These are phyloP conservation scores for Agrenia bidenticulata DNA, from an alignment of 2,888 invertebrate genomes.

Conservation along the genomic window DNA sequence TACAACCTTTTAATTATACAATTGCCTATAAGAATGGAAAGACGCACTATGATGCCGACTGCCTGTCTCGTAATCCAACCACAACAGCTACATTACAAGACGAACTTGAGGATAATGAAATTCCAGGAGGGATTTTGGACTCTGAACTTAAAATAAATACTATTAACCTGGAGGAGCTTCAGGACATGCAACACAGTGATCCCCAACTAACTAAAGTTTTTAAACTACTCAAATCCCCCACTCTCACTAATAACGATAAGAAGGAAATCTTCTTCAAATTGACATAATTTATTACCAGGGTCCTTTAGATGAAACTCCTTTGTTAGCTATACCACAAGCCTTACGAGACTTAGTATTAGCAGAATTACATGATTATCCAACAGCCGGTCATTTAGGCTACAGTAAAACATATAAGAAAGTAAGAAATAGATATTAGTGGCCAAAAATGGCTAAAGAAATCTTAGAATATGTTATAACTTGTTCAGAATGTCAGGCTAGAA, in stretches of 20 bases:
- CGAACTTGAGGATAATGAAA: background rate
- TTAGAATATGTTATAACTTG: slow-evolving; percentile 28
- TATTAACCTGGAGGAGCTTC: background rate
- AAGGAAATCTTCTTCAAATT: slow-evolving; percentile 6
- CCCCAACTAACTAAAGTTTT: background rate
- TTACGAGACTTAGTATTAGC: slow-evolving; percentile 37
- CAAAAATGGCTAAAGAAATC: slow-evolving; percentile 24
- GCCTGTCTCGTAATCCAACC: slow-evolving; percentile 4
- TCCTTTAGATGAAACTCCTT: background rate
- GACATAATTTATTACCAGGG: background rate
- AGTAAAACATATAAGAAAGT: slow-evolving; percentile 25
- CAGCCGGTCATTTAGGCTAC: slow-evolving; percentile 32
- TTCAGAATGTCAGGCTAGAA: slow-evolving; percentile 26
- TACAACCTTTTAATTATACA: slow-evolving; percentile 21
- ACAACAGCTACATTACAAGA: background rate
- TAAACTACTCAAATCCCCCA: background rate
- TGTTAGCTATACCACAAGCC: slow-evolving; percentile 26
- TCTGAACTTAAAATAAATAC: background rate
- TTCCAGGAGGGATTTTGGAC: background rate
- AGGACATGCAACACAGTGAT: background rate
- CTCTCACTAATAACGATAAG: background rate
- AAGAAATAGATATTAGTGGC: slow-evolving; percentile 28
- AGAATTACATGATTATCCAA: slow-evolving; percentile 37
- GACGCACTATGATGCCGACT: slow-evolving; percentile 18
- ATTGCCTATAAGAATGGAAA: slow-evolving; percentile 19